Base-by-base conservation (phyloP, 1,140 invertebrate genomes). In the Whitmania pigra region DNA sequence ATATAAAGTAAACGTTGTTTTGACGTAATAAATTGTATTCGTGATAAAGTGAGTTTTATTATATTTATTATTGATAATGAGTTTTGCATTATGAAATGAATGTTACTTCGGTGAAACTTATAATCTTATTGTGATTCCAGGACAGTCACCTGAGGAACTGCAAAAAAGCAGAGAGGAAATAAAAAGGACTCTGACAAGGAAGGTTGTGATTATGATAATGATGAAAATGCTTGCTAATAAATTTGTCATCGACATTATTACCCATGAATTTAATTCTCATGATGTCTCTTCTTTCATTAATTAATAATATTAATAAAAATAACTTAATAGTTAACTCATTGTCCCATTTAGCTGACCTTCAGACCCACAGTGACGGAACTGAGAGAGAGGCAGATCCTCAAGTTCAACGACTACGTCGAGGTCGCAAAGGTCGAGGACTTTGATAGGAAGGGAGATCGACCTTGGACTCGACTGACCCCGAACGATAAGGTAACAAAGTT, bases 381-480 rank as follows among this genome's bases (percentile, higher is more conserved):
- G 20, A 96, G 95, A 82, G 94, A 98, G 79, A 93, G 97, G 83
- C 97, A 98, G 87, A 99, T 99, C 79, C 98, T 99, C 77, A 88
- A 94, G 77, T 99, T 99, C 84, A 99, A 94, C 82, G 96, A 99
- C 83, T 99, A 99, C 84, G 95, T 99, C 77, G 96, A 99, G 86
- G 94, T 99, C 75, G 98, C 94, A 67, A 92, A 94, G 82, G 92
- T 92, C 40, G 91, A 94, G 77, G 91, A 94, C 80, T 96, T 96
- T 81, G 90, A 92, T 83, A 86, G 96, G 73, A 86, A 93, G 80
- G 94, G 93, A 69, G 96, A 99, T 83, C 98, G 99, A 84, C 96
- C 96, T 72, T 99, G 97, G 96, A 99, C 94, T 69, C 86, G 94
- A 79, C 87, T 99, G 75, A 99, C 95, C 71, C 94, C 94, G 73